Base-by-base conservation (phyloP, 2,113 vertebrate genomes). In the Pleuronectes platessa region DNA sequence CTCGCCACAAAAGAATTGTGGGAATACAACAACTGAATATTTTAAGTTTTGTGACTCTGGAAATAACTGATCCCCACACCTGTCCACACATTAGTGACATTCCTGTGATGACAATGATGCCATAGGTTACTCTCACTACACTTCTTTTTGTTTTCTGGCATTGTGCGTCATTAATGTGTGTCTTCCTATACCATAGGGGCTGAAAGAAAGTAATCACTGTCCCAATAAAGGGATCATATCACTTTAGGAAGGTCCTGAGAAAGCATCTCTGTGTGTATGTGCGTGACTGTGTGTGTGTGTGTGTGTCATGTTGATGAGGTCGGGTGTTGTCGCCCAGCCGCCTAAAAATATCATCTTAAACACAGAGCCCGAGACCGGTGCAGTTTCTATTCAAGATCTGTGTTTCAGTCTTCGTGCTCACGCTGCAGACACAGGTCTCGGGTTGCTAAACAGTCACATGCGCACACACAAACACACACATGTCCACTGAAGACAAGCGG, bases 321-420 rank as follows among this genome's bases (percentile, higher is more conserved):
- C 88, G 89, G 78, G 77, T 84, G 86, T 82, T 72, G 27, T 42
- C 73, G 80, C 77, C 83, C 47, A 82, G 75, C 76, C 73, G 63
- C 73, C 93, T 94, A 93, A 93, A 94, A 93, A 94, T 94, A 94
- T 85, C 87, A 83, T 53, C 59, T 76, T 72, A 67, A 88, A 85
- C 80, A 88, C 65, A 84, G 61, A 80, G 67, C 59, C 17, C 15
- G 20, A 73, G 54, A 65, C 74, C 84, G 86, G 66, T 58, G 84
- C 63, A 61, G 84, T 77, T 75, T 74, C 81, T 58, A 89, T 84
- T 89, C 71, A 63, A 76, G 72, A 75, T 79, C 79, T 77, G 71
- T 74, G 54, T 79, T 60, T 59, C 20, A 71, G 60, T 31, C 70
- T 47, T 61, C 14, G 64, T 15, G 54, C 69, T 54, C 51, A 6